These are phyloP conservation scores for Petrolisthes manimaculis DNA, from an alignment of 2,888 invertebrate species.

Conservation along the genomic window DNA sequence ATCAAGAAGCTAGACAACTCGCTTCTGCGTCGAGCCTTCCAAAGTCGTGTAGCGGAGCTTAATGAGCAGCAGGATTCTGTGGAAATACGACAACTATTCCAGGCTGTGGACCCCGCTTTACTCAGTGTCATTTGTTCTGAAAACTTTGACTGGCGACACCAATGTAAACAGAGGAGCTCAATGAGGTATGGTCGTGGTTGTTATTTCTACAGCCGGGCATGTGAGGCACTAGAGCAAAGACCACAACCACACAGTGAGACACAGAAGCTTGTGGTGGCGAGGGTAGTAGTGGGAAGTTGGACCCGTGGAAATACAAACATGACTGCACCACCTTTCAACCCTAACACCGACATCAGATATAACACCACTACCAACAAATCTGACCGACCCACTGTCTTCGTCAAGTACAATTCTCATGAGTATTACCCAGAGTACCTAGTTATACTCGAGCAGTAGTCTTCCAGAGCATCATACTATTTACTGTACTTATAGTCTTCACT, in stretches of 20 bases:
- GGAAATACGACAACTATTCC: slow-evolving; percentile 3
- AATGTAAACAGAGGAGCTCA: background rate
- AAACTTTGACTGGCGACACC: background rate
- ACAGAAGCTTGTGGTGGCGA: slow-evolving; percentile 59
- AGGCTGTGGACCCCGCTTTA: background rate
- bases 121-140: slow-evolving; percentile 1
- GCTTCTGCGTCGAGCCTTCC: background rate
- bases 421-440: slow-evolving; percentile 45
- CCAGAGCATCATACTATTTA: too few species aligned
- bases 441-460: background rate
- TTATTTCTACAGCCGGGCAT: background rate
- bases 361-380: slow-evolving; percentile 27
- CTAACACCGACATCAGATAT: background rate
- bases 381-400: slow-evolving; percentile 9
- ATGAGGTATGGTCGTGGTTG: background rate
- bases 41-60: background rate
- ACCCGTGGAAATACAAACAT: slow-evolving; percentile 9
- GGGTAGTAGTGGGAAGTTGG: slow-evolving; percentile 25
- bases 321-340: slow-evolving; percentile 24
- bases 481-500: too few species aligned
- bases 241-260: background rate
- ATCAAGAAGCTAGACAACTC: slow-evolving; percentile 2
- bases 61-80: background rate
- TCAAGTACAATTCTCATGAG: slow-evolving; percentile 42
- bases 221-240: background rate